These are phyloP conservation scores for Notodonta ziczac DNA, from an alignment of 2,888 invertebrate genomes.

Conservation along the genomic window DNA sequence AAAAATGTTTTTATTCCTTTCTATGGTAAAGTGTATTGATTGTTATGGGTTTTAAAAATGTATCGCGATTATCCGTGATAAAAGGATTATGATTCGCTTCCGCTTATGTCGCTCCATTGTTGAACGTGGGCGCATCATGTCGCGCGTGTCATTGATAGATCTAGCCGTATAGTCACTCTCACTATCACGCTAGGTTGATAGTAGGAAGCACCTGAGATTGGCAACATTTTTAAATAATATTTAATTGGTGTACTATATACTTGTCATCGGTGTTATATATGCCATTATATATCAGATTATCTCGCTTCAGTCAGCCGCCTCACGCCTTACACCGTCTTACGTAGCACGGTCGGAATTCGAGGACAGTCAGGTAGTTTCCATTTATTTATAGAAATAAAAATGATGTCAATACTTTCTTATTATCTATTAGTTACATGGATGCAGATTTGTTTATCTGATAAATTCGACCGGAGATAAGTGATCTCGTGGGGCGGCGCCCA, in stretches of 20 bases:
- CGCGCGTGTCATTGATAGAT: too few relatives aligned
- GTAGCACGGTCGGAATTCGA: too few relatives aligned
- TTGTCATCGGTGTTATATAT: too few relatives aligned
- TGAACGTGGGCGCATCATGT: not conserved
- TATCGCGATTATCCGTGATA: not conserved
- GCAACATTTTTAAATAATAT: too few relatives aligned
- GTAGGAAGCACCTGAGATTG: too few relatives aligned
- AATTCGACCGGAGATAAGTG: constrained; percentile 26
- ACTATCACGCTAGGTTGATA: too few relatives aligned
- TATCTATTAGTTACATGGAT: constrained; percentile 2
- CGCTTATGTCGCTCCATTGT: not conserved
- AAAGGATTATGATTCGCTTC: not conserved
- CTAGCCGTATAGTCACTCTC: too few relatives aligned
- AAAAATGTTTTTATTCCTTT: constrained; percentile 8
- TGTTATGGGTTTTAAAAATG: not conserved
- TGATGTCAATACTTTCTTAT: not conserved
- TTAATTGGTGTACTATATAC: too few relatives aligned
- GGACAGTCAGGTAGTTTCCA: too few relatives aligned
- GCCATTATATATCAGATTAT: too few relatives aligned
- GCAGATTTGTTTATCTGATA: constrained; percentile 9
- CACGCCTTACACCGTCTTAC: too few relatives aligned
- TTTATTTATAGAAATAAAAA: not conserved
- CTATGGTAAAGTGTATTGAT: not conserved
- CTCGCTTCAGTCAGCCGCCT: too few relatives aligned
- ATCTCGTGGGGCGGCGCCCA: constrained; percentile 21